Base-by-base conservation (phyloP, 2,113 vertebrate species). In the Embiotoca jacksoni region DNA sequence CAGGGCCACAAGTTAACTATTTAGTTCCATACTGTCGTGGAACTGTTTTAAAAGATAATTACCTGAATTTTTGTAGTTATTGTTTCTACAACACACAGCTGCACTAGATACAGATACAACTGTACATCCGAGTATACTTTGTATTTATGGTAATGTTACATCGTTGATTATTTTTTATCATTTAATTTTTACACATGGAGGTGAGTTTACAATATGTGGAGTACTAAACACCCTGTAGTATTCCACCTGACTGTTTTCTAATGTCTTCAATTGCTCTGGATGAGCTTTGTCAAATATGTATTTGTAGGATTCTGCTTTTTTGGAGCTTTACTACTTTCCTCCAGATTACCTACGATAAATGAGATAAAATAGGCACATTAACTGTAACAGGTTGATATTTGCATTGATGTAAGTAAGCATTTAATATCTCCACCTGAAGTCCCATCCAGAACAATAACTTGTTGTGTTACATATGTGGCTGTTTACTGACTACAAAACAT, bases 401-500 rank as follows among this genome's bases (percentile, higher is more conserved):
- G 9, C 9, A 44, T 44, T 10, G 11, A 4, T 37, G 37, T 37
- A 37, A 11, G 2, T 44, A 44, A 44, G 3, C 3, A 5, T 41
- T 44, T 23, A 23, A 11, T 44, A 3, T 23, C 49, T n/a, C 16
- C 16, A 52, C 16, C 35, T 53, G 3, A 71, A 36, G 13, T 72
- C 53, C 4, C 16, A 54, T 32, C 30, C n/a, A 52, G 49, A 33
- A 33, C 4, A 50, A 16, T 44, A 9, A 16, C 3, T n/a, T 68
- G 4, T 44, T 68, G 3, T 52, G 0, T 37, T 55, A 23, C 31
- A 37, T 72, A 46, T 72, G 32, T 60, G 35, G 3, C 7, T 64
- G 54, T 56, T 82, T 50, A 58, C 72, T 39, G 23, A 75, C 32
- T 50, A 64, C 44, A 72, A 58, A 61, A 62, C 9, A 41, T 46